These are phyloP conservation scores for Tarsius wallacei DNA, from an alignment of 2,797 vertebrate genomes.

Conservation along the genomic window DNA sequence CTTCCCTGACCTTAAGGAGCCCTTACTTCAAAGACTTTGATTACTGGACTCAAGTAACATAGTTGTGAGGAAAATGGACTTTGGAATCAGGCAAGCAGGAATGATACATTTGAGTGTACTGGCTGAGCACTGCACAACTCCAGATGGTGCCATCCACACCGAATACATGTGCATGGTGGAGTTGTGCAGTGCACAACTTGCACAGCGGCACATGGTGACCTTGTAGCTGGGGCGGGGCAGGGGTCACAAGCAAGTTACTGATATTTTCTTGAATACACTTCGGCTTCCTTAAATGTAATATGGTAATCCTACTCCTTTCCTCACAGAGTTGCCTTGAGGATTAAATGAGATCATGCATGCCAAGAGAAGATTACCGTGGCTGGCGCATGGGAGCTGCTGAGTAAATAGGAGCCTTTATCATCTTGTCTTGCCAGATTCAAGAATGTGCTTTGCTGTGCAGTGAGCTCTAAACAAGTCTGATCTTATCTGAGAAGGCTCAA, in stretches of 20 bases:
- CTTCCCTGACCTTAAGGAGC: constrained; percentile 57
- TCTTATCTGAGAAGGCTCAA: constrained; percentile 45
- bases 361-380: not conserved
- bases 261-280: constrained; percentile 47
- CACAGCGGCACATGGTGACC: accelerated
- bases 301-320: not conserved
- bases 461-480: constrained; percentile 6
- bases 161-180: accelerated
- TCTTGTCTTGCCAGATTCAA: constrained; percentile 18
- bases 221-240: not conserved
- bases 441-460: not conserved
- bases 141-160: not conserved
- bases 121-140: not conserved
- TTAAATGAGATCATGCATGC: not conserved
- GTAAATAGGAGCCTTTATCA: not conserved
- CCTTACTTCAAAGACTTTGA: constrained; percentile 73
- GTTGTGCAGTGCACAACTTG: not conserved
- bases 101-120: not conserved
- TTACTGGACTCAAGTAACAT: constrained; percentile 32
- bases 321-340: constrained; percentile 11
- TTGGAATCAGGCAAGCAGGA: not conserved
- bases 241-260: not conserved
- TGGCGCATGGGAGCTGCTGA: not conserved
- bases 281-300: not conserved
- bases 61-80: constrained; percentile 62